Percentiles rank a stretch among this genome's conserved stretches.
Conservation (phyloP, 2,113 vertebrate genomes). For the Formicarius rufipectus region DNA sequence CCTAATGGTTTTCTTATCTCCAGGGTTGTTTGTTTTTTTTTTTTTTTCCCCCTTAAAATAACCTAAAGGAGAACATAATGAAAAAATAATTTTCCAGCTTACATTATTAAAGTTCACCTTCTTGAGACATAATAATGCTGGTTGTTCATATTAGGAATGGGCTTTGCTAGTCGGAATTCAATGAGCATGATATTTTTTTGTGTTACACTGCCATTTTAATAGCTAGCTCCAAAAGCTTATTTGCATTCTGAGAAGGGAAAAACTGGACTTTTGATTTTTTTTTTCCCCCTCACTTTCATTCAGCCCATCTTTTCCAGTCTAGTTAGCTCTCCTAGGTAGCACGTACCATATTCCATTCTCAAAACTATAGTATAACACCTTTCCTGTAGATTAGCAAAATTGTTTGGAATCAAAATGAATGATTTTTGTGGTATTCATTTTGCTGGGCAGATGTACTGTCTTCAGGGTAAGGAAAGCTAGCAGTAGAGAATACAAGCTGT, state of each 20-base stretch:
- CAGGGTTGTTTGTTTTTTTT: no score
- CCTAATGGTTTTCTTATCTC: not conserved
- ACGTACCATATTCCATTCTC: not conserved
- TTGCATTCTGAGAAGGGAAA: not conserved
- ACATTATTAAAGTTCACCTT: not conserved
- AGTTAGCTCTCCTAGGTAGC: not conserved
- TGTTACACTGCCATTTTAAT: not conserved
- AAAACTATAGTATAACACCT: not conserved
- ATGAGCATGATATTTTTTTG: not conserved
- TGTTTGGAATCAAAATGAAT: not conserved
- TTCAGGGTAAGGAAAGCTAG: not conserved
- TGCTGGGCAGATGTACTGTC: not conserved
- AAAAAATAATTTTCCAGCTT: not conserved
- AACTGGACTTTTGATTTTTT: not conserved
- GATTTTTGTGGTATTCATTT: not conserved
- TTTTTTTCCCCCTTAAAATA: not conserved
- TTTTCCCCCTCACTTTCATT: rapidly evolving
- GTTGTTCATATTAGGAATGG: not conserved
- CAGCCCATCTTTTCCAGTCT: not conserved
- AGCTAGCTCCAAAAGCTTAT: not conserved
- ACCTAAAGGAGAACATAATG: not conserved
- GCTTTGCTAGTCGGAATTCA: not conserved
- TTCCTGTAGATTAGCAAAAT: not conserved
- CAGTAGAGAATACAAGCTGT: not conserved
- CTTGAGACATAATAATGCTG: not conserved